These are phyloP conservation scores for Synanthedon andrenaeformis DNA, from an alignment of 2,888 invertebrate species.

Conservation along the genomic window DNA sequence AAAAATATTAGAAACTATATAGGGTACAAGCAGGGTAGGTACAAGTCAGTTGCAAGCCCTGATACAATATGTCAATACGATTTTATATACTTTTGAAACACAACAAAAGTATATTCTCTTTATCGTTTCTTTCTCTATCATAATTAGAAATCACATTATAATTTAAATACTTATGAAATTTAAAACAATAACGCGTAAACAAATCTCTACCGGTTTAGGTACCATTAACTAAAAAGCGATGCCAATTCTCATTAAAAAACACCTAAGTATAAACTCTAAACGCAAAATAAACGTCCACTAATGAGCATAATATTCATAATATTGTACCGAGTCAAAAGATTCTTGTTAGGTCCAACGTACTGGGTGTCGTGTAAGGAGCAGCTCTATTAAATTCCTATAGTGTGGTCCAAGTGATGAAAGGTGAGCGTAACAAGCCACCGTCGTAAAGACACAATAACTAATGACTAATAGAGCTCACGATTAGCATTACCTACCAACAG, in stretches of 20 bases:
- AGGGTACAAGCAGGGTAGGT: too few species aligned
- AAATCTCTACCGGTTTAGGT: not conserved
- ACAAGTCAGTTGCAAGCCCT: too few species aligned
- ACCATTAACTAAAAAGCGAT: not conserved
- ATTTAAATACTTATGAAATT: too few species aligned
- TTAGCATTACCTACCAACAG: too few species aligned
- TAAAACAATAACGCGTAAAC: not conserved
- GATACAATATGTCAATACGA: too few species aligned
- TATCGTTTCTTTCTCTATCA: too few species aligned
- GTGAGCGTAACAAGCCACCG: conserved; percentile 1
- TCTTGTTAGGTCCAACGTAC: conserved; percentile 54
- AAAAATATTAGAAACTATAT: too few species aligned
- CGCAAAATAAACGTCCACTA: conserved; percentile 33
- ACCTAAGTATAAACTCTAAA: not conserved
- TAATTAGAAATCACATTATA: too few species aligned
- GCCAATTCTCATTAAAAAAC: not conserved
- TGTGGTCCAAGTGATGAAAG: conserved; percentile 24
- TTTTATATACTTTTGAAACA: too few species aligned
- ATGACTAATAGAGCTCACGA: too few species aligned
- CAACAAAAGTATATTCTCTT: too few species aligned
- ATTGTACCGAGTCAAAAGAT: conserved; percentile 51
- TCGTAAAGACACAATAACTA: too few species aligned
- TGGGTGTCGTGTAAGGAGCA: conserved; percentile 48
- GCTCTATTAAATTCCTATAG: conserved; percentile 63
- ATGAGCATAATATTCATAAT: conserved; percentile 66